A percentile compares a stretch with the other conserved stretches of the same genome.
These are phyloP conservation scores for Limnephilus auricula DNA, from an alignment of 2,888 invertebrate species.

Conservation along the genomic window DNA sequence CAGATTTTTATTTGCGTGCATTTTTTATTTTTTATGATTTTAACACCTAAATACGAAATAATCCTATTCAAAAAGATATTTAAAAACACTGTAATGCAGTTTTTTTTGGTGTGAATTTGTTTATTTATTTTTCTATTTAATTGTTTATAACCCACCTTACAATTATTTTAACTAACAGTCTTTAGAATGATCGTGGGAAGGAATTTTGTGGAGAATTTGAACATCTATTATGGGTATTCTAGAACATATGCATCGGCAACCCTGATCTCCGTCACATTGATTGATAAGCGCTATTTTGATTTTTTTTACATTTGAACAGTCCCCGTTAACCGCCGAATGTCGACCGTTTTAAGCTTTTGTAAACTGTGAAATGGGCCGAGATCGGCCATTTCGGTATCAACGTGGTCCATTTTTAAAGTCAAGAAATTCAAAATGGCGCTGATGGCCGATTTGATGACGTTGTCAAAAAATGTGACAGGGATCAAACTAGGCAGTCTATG, in stretches of 20 bases:
- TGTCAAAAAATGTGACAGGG: no score
- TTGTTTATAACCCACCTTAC: neutral
- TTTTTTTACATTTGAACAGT: no score
- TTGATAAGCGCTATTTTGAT: no score
- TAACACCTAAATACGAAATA: neutral
- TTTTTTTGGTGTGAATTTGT: neutral
- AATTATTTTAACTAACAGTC: neutral
- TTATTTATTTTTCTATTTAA: neutral
- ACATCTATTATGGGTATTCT: no score
- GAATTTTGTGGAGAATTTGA: no score
- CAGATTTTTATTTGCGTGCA: slow-evolving; percentile 64
- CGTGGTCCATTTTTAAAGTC: no score
- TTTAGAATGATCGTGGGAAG: neutral
- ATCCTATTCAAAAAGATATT: neutral
- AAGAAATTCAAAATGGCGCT: no score
- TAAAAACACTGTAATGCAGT: neutral
- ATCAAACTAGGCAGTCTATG: no score
- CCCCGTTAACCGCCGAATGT: no score
- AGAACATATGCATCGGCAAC: no score
- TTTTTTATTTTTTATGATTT: neutral
- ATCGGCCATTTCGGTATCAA: neutral
- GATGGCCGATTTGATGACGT: neutral
- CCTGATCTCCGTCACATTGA: no score
- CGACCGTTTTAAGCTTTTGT: no score
- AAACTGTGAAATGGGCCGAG: neutral